Evolutionary conservation across 2,888 invertebrate species (phyloP), one percentile per base, ranked within the genome.

Genomic region (Drosophila neotestacea): DNA sequence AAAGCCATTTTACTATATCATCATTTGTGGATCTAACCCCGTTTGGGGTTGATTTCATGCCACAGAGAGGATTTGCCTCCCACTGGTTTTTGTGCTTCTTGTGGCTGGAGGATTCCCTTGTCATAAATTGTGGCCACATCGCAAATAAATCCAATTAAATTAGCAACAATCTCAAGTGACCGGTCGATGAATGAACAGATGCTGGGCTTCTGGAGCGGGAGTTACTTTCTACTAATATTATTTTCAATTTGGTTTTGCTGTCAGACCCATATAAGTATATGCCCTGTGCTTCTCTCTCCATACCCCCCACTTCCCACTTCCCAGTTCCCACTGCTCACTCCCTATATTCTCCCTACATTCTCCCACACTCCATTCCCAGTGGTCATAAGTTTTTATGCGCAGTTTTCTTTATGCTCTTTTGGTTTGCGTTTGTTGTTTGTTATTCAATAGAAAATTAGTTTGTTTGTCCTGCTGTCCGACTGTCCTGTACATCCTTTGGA

Each of bases 91-190:
- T n/a, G 28, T 1, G 7, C 22, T 10, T 22, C 34, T 36, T 27
- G 4, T 13, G 28, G 32, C 27, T 50, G 4, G 10, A 9, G 28
- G 27, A 47, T 38, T 48, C 13, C 60, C 46, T 52, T 42, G 32
- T 73, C 74, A 59, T 76, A 79, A 81, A 80, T 73, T 83, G 70
- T 73, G 69, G 66, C 59, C 82, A 77, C 69, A 85, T 63, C 70
- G 80, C 85, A 77, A 70, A 86, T 84, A 83, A 86, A 83, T 83
- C 68, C 83, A 84, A 83, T 83, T 83, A 83, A 86, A 84, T 86
- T 81, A 81, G 81, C 81, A 81, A 81, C 76, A 72, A 81, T 86
- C 79, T 79, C 79, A 69, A 72, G 85, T 77, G 75, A 74, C 73
- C 73, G 51, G 54, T 51, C 66, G 68, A 79, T 63, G 64, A 61